Base-by-base conservation (phyloP, 2,888 invertebrate species). In the Linhomoeus sp. region DNA sequence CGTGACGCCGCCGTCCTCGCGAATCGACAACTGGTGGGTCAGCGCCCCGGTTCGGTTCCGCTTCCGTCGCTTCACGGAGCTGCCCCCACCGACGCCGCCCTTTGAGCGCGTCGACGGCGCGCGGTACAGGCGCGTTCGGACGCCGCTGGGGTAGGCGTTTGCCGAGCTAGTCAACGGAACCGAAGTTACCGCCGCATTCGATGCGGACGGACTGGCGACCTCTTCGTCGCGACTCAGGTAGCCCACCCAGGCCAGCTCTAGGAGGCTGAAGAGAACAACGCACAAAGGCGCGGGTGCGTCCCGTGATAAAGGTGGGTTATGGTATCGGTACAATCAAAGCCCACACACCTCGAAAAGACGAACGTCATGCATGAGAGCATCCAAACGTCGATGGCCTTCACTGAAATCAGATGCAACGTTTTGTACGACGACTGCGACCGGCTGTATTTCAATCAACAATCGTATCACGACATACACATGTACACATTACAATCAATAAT, bases 331-430 rank as follows among this genome's bases (percentile, higher is more conserved):
- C n/a, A n/a, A n/a, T n/a, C n/a, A n/a, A n/a, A n/a, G n/a, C n/a
- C n/a, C n/a, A n/a, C n/a, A 12, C 29, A 29, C 22, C 46, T 49
- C 14, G 44, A 36, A 43, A 49, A 49, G n/a, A 50, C 49, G 35
- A 50, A 49, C 12, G 46, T 49, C 50, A 50, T 50, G 45, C 50
- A 50, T 19, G 40, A 39, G 20, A 50, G 46, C 50, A 50, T 50
- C 50, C 50, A 50, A 3, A 49, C 49, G 40, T 50, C 50, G 40
- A 45, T 45, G 24, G 45, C 46, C 36, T 49, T 49, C n/a, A 49
- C 46, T n/a, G n/a, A n/a, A n/a, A n/a, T n/a, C n/a, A n/a, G n/a
- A n/a, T n/a, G n/a, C n/a, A n/a, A n/a, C n/a, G n/a, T n/a, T n/a
- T n/a, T n/a, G n/a, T n/a, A n/a, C n/a, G n/a, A n/a, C n/a, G n/a